Percentiles rank a stretch among this genome's conserved stretches.
These are phyloP conservation scores for Scophthalmus maximus DNA, from an alignment of 2,113 vertebrate species.

Conservation along the genomic window DNA sequence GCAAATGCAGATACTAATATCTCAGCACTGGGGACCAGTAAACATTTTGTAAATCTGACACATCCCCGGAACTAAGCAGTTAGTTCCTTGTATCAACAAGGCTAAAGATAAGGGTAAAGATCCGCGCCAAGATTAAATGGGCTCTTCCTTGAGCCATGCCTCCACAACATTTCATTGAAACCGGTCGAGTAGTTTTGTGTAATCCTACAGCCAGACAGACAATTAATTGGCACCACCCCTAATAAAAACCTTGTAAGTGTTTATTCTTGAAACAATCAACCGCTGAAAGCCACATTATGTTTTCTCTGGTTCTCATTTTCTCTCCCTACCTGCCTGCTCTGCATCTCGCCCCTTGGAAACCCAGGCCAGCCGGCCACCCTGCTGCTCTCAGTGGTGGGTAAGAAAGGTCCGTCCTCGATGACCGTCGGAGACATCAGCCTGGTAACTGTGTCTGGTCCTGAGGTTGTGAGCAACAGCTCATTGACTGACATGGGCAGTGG, in stretches of 20 bases:
- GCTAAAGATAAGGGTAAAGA: too few species aligned
- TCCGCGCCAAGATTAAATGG: too few species aligned
- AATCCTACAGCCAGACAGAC: too few species aligned
- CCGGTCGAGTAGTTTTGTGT: too few species aligned
- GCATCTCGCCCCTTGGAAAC: constrained; percentile 7
- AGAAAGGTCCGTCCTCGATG: constrained; percentile 69
- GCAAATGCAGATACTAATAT: too few species aligned
- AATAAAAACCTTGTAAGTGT: not conserved
- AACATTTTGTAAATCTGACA: too few species aligned
- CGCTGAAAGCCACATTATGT: not conserved
- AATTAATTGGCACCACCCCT: too few species aligned
- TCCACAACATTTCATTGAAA: too few species aligned
- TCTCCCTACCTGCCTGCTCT: not conserved
- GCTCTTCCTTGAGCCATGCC: too few species aligned
- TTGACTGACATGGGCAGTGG: constrained; percentile 69
- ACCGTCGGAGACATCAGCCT: constrained; percentile 63
- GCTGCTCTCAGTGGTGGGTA: constrained; percentile 77
- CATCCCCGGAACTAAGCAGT: too few species aligned
- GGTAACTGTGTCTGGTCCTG: constrained; percentile 54
- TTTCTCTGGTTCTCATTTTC: not conserved
- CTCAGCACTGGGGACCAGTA: too few species aligned
- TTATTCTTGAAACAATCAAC: not conserved
- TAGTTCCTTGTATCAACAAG: too few species aligned
- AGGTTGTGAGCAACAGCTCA: constrained; percentile 33
- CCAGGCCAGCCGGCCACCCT: constrained; percentile 68